phyloP scores from a whole-genome alignment of 2,888 invertebrate genomes.

The Branchinecta sandiegonensis region DNA sequence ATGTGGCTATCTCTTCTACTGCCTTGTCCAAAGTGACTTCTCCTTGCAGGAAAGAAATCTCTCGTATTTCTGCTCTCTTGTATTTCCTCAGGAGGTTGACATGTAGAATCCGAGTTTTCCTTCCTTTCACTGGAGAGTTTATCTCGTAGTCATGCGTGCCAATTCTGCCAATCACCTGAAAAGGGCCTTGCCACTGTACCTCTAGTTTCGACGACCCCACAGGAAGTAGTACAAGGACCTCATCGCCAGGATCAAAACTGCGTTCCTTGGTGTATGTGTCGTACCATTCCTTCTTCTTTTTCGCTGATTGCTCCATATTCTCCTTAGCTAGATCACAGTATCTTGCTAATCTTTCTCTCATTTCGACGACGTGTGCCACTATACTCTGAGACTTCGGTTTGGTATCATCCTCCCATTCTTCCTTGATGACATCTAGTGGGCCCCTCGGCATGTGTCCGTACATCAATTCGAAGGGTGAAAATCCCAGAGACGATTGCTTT shows the following conservation, averaged over 20 bases:
- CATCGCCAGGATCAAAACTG: not conserved
- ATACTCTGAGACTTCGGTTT: not conserved
- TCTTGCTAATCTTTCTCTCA: no score
- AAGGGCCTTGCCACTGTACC: not conserved
- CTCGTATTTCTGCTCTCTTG: not conserved
- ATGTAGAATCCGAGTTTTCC: not conserved
- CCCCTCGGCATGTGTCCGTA: not conserved
- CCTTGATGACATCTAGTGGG: not conserved
- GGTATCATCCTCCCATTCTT: not conserved
- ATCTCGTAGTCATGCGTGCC: not conserved
- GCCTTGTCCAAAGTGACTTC: not conserved
- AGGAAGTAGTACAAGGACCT: not conserved
- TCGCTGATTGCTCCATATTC: not conserved
- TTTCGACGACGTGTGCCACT: no score
- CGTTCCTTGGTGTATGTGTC: not conserved
- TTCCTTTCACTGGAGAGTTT: not conserved
- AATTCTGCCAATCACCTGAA: not conserved
- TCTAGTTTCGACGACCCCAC: not conserved
- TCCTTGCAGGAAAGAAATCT: not conserved
- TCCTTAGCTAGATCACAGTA: no score
- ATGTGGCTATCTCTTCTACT: not conserved
- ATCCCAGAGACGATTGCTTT: no score
- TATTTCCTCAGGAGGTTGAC: not conserved
- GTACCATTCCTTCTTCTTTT: not conserved
- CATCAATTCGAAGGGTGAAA: no score